phyloP scores from a whole-genome alignment of 2,888 invertebrate genomes.

The Melolontha melolontha region DNA sequence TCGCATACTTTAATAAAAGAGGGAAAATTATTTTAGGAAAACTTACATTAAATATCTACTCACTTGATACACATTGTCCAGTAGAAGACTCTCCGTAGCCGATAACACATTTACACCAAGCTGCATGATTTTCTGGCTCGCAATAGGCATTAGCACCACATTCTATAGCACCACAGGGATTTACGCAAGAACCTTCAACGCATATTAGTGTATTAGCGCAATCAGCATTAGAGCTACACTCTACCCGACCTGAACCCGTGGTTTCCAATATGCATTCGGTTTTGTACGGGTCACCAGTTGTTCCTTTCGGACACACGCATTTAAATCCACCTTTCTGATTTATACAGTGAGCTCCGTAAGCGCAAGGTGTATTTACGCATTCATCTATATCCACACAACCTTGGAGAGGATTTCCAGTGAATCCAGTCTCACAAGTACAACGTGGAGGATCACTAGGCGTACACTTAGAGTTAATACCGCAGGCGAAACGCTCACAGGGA shows the following conservation, averaged over 20 bases:
- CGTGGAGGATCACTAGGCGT: slow-evolving; percentile 89
- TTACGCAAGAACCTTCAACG: slow-evolving; percentile 81
- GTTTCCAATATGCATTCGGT: slow-evolving; percentile 77
- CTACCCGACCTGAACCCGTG: slow-evolving; percentile 70
- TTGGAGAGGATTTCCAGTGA: slow-evolving; percentile 85
- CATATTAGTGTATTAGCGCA: slow-evolving; percentile 87
- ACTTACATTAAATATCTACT: slow-evolving; percentile 57
- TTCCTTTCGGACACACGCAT: slow-evolving; percentile 86
- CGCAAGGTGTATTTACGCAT: slow-evolving; percentile 86
- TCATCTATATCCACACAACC: slow-evolving; percentile 90
- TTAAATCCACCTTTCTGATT: slow-evolving; percentile 88
- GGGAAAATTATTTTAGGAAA: slow-evolving; percentile 32
- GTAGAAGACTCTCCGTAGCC: slow-evolving; percentile 83
- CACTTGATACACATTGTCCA: slow-evolving; percentile 87
- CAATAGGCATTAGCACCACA: slow-evolving; percentile 90
- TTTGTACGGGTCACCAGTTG: slow-evolving; percentile 87
- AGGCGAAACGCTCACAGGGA: slow-evolving; percentile 90
- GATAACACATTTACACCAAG: slow-evolving; percentile 88
- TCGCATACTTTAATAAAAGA: slow-evolving; percentile 74
- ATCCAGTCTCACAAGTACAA: slow-evolving; percentile 89
- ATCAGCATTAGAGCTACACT: slow-evolving; percentile 79
- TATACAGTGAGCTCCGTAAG: slow-evolving; percentile 88
- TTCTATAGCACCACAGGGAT: slow-evolving; percentile 81
- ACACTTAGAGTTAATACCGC: slow-evolving; percentile 91
- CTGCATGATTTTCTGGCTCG: slow-evolving; percentile 88